Evolutionary conservation across 2,797 vertebrate genomes (phyloP).

Genomic region (Sarcoramphus papa): DNA sequence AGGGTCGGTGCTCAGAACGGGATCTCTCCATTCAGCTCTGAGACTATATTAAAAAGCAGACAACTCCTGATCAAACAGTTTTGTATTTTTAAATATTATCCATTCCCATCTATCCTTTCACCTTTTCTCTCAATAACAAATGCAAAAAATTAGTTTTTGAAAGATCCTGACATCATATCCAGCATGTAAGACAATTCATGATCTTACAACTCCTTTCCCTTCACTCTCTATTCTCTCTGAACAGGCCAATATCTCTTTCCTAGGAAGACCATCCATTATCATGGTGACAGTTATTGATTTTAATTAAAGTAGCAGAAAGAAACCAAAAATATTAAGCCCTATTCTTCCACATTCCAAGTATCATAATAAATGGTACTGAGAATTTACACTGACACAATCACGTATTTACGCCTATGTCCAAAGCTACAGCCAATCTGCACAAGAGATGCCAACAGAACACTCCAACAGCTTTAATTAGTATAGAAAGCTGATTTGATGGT

Average conservation of each 20-base stretch:
- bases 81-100: not conserved
- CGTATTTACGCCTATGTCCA: not conserved
- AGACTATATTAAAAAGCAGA: not conserved
- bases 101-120: not conserved
- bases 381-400: not conserved
- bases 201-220: not conserved
- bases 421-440: not conserved
- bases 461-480: constrained; percentile 12
- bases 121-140: not conserved
- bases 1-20: not conserved
- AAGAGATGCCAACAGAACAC: not conserved
- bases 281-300: constrained; percentile 56
- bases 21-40: not conserved
- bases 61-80: not conserved
- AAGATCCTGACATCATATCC: not conserved
- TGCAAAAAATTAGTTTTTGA: not conserved
- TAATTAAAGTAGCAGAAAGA: constrained; percentile 45
- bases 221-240: not conserved
- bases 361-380: not conserved
- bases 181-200: not conserved
- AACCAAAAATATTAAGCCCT: constrained; percentile 25
- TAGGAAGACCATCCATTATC: not conserved
- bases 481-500: not conserved
- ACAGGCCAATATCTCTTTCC: not conserved
- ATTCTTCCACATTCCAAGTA: not conserved